Base-by-base conservation (phyloP, 2,797 vertebrate species). In the Paguma larvata region DNA sequence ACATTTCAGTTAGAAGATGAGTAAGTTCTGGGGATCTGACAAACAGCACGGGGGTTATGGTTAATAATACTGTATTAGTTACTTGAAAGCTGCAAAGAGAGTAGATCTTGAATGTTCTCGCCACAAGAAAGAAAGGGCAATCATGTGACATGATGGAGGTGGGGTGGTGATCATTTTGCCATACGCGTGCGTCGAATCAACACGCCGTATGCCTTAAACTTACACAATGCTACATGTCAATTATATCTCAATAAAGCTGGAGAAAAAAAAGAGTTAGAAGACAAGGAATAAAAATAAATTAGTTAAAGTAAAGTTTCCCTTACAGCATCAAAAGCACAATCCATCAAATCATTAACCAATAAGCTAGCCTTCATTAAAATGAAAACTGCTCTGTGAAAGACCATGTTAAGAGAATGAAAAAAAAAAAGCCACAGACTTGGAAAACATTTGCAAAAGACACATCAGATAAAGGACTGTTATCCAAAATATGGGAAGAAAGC, bases 391-490 rank as follows among this genome's bases (percentile, higher is more conserved):
- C 34, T 21, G 15, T 12, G 14, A 91, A 93, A 96, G 75, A 79
- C 14, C 44, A 32, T 34, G 23, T 68, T 56, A 90, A 84, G 48
- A 84, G 63, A 80, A 84, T n/a, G 41, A 86, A 65, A 93, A 44
- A 38, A 38, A 7, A 95, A 94, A 80, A 95, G 32, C 18, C 48
- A 91, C 2, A 32, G 34, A 30, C 46, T 86, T 5, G 53, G 30
- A 91, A 95, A 87, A 89, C 78, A 92, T 70, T 91, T 77, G n/a
- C 62, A 82, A 87, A 90, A 84, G 34, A 72, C 63, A 59, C 30
- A 53, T 62, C 9, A 53, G 27, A 84, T 89, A 83, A 88, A 91
- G 12, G 15, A 70, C 10, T 80, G 4, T 63, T 85, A 67, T 12
- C 13, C 13, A 79, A 70, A 85, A 84, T 93, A 59, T 25, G 88